These are phyloP conservation scores for Notechis scutatus DNA, from an alignment of 2,113 vertebrate genomes.

Conservation along the genomic window DNA sequence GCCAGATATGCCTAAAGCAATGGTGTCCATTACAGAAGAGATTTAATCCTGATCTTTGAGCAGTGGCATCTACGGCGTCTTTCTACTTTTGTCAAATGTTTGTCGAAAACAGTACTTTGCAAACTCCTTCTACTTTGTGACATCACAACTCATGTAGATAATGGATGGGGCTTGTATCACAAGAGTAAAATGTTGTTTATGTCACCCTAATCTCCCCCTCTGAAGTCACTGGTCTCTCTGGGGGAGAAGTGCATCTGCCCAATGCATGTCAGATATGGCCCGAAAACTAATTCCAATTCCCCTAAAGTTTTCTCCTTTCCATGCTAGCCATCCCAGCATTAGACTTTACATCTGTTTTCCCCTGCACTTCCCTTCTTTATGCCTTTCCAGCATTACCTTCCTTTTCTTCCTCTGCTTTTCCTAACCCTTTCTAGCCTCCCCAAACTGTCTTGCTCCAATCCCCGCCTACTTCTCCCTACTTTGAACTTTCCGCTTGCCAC, in stretches of 20 bases:
- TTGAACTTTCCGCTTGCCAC: background rate
- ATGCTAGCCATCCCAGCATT: background rate
- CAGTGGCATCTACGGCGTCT: background rate
- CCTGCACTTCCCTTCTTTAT: background rate
- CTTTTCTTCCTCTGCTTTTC: background rate
- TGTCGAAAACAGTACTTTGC: background rate
- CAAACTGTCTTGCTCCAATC: background rate
- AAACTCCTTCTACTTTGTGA: background rate
- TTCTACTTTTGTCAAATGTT: background rate
- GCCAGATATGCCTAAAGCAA: background rate
- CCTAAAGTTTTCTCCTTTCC: background rate
- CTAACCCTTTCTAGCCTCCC: background rate
- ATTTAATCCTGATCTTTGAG: background rate
- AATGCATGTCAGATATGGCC: background rate
- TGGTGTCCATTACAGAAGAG: background rate
- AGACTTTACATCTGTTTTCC: background rate
- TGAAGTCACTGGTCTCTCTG: background rate
- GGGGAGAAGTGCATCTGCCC: background rate
- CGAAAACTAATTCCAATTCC: background rate
- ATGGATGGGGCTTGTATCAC: background rate
- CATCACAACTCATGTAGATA: background rate
- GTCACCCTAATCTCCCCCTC: background rate
- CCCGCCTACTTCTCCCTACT: background rate
- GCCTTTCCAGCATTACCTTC: background rate
- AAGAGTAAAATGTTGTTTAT: background rate